Base-by-base conservation (phyloP, 2,888 invertebrate genomes). In the Sphaerophoria rueppellii region DNA sequence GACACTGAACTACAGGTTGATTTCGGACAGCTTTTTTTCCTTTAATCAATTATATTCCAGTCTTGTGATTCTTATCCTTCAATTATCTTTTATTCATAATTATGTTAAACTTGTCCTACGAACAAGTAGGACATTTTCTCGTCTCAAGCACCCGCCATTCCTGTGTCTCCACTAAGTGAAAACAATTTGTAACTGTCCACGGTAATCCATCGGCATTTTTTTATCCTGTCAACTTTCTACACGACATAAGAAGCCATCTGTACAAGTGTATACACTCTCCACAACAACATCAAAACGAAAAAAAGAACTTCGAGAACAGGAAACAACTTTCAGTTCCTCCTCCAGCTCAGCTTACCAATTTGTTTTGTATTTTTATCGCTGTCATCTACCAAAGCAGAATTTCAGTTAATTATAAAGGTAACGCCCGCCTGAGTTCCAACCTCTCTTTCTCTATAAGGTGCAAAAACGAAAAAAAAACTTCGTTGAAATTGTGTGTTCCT, bases 401-500 rank as follows among this genome's bases (percentile, higher is more conserved):
- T 77, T 58, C 61, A 50, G 24, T 43, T 61, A 54, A 72, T 71
- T 69, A 61, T 43, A 61, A 50, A 72, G 60, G 67, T 50, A 43
- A 72, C 77, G 61, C 77, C 77, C 46, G 55, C 67, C 48, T 60
- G 72, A 67, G 67, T 54, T 54, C 35, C 50, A 14, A 63, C 46
- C 54, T 54, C 7, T 16, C 48, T 9, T 75, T 70, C 52, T 46
- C 46, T 63, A 52, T 24, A 80, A 75, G 11, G 9, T 52, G 24
- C 0, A 35, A 48, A 48, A 34, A 11, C 14, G 12, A 32, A 34
- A 46, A 63, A 35, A 72, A 48, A 46, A 48, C 65, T 61, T 57
- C 72, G 61, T 61, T 82, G 77, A 72, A 82, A 77, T 60, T 48
- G 54, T 72, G 40, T 40, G 58, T n/a, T 43, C 77, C 48, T 16